Conservation (phyloP, 2,113 vertebrate genomes). For the Anseranas semipalmata region DNA sequence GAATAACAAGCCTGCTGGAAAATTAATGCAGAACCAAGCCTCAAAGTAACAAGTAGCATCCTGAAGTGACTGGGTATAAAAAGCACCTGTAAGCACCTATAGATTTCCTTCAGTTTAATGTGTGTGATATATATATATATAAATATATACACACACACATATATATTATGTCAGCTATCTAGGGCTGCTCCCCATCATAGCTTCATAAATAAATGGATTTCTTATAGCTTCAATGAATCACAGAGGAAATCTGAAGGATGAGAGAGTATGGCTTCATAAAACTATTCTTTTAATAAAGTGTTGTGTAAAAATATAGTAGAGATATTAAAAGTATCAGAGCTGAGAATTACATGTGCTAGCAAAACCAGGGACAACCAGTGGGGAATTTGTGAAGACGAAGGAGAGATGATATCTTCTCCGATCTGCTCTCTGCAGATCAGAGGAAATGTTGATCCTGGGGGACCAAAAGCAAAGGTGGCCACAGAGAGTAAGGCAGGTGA, state of each 20-base stretch:
- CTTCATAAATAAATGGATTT: not conserved
- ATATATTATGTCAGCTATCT: not conserved
- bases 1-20: not conserved
- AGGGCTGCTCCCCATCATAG: not conserved
- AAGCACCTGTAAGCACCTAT: not conserved
- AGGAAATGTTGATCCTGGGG: not conserved
- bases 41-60: not conserved
- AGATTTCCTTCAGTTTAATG: not conserved
- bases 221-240: not conserved
- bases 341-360: not conserved
- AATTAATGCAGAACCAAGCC: not conserved
- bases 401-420: too few relatives aligned
- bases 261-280: not conserved
- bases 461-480: not conserved
- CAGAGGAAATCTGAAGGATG: not conserved
- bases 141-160: too few relatives aligned
- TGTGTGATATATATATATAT: not conserved
- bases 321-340: not conserved
- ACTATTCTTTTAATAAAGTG: not conserved
- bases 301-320: not conserved
- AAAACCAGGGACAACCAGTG: fast-evolving
- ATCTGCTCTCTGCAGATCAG: too few relatives aligned
- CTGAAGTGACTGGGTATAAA: not conserved
- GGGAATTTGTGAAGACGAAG: not conserved
- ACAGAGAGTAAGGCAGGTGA: too few relatives aligned